Evolutionary conservation across 2,113 vertebrate species (phyloP).

Genomic region (western clawed frog (Xenopus tropicalis)): DNA sequence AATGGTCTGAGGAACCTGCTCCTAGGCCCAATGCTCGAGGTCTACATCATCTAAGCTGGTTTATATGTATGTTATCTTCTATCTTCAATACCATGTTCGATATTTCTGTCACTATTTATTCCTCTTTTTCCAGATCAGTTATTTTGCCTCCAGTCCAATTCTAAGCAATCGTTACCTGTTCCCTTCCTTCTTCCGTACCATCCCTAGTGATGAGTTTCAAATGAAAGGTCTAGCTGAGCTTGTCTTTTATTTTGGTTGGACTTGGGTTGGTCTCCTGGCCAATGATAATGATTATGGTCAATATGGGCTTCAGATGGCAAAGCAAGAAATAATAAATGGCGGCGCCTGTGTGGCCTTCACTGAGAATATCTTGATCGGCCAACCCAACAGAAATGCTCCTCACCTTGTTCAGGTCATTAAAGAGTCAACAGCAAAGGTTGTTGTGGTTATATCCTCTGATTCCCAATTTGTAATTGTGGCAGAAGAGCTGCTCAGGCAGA

Average conservation of each 20-base stretch:
- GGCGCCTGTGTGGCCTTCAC: constrained; percentile 22
- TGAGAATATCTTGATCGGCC: not conserved
- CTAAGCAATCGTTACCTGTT: constrained; percentile 70
- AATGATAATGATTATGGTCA: constrained; percentile 75
- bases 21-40: no score
- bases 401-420: not conserved
- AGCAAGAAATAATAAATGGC: not conserved
- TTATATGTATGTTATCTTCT: no score
- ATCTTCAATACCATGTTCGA: no score
- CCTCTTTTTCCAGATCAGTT: constrained; percentile 73
- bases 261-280: constrained; percentile 72
- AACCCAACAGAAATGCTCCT: constrained; percentile 7
- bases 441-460: constrained; percentile 17
- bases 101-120: not conserved
- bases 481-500: constrained; percentile 29
- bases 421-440: not conserved
- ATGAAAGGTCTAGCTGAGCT: constrained; percentile 63
- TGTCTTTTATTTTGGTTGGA: constrained; percentile 72
- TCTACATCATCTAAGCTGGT: no score
- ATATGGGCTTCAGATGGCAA: constrained; percentile 53
- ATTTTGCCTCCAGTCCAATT: constrained; percentile 67
- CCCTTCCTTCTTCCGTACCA: constrained; percentile 82
- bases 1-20: no score
- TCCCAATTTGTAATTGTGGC: constrained; percentile 19
- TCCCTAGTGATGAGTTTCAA: constrained; percentile 71